Evolutionary conservation across 2,888 invertebrate genomes (phyloP).

Genomic region (Acanthoscelides obtectus): DNA sequence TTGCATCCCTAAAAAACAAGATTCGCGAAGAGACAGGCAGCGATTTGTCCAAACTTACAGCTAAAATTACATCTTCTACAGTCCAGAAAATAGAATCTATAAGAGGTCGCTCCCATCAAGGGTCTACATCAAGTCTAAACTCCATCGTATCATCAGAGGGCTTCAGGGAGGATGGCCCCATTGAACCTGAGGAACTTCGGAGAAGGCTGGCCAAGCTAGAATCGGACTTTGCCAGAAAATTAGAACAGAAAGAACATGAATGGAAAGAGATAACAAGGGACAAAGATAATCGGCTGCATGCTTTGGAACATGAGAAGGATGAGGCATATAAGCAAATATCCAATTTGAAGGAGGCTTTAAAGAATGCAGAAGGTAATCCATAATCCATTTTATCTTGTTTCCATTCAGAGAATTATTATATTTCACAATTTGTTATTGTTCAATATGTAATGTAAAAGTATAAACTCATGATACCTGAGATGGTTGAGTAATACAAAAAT

Average conservation of each 20-base stretch:
- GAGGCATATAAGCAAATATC: constrained; percentile 54
- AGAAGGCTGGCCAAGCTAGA: constrained; percentile 53
- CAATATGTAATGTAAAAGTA: background rate
- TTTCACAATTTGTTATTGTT: background rate
- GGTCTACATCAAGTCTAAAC: constrained; percentile 48
- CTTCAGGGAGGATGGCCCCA: constrained; percentile 51
- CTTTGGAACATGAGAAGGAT: constrained; percentile 54
- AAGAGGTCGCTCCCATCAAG: constrained; percentile 47
- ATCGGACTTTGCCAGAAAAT: constrained; percentile 55
- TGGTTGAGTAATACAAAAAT: background rate
- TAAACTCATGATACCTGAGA: background rate
- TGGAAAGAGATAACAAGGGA: constrained; percentile 63
- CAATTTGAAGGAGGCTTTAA: constrained; percentile 56
- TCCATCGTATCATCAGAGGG: constrained; percentile 45
- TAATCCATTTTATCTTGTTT: background rate
- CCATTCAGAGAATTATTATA: background rate
- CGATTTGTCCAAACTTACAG: constrained; percentile 56
- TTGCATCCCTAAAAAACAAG: constrained; percentile 83
- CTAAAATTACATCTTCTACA: constrained; percentile 49
- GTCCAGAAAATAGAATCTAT: constrained; percentile 50
- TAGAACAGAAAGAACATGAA: constrained; percentile 62
- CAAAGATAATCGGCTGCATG: constrained; percentile 53
- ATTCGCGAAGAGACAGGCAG: constrained; percentile 85
- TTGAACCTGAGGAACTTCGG: constrained; percentile 47
- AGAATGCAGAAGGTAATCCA: constrained; percentile 63